Percentiles rank a stretch among this genome's conserved stretches.
phyloP scores from a whole-genome alignment of 2,797 vertebrate species.

The Iguana delicatissima region DNA sequence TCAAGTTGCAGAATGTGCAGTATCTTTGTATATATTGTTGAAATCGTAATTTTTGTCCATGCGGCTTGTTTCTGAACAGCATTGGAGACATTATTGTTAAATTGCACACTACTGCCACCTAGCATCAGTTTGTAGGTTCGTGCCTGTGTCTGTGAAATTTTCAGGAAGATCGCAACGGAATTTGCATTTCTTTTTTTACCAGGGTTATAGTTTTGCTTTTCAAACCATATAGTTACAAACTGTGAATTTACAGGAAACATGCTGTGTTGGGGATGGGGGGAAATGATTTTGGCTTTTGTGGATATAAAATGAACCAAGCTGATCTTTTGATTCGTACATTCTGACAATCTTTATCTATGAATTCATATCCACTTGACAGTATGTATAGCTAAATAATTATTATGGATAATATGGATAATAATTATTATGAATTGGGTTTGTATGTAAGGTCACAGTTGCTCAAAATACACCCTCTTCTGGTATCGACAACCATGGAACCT shows the following conservation, averaged over 20 bases:
- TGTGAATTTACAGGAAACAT: constrained; percentile 20
- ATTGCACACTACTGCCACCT: constrained; percentile 82
- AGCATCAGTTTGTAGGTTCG: constrained; percentile 69
- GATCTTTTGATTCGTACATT: constrained; percentile 36
- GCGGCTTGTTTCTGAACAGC: constrained; percentile 46
- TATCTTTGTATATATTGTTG: constrained; percentile 54
- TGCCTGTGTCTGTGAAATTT: neutral
- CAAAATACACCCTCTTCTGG: neutral
- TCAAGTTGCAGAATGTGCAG: constrained; percentile 49
- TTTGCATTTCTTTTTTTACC: constrained; percentile 34
- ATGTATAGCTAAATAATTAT: constrained; percentile 45
- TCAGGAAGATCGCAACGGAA: constrained; percentile 13
- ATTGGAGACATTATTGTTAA: constrained; percentile 56
- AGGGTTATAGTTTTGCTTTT: constrained; percentile 8
- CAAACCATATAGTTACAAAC: fast-evolving
- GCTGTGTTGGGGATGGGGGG: constrained; percentile 16
- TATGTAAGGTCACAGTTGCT: neutral
- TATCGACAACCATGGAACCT: neutral
- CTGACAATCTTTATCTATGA: constrained; percentile 57
- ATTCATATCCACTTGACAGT: constrained; percentile 57
- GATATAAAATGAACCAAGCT: constrained; percentile 22
- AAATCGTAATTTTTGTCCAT: constrained; percentile 56
- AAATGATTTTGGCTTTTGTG: constrained; percentile 56
- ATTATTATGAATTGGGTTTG: neutral
- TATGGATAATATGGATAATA: neutral